phyloP scores from a whole-genome alignment of 2,113 vertebrate genomes.

The Condylura cristata region DNA sequence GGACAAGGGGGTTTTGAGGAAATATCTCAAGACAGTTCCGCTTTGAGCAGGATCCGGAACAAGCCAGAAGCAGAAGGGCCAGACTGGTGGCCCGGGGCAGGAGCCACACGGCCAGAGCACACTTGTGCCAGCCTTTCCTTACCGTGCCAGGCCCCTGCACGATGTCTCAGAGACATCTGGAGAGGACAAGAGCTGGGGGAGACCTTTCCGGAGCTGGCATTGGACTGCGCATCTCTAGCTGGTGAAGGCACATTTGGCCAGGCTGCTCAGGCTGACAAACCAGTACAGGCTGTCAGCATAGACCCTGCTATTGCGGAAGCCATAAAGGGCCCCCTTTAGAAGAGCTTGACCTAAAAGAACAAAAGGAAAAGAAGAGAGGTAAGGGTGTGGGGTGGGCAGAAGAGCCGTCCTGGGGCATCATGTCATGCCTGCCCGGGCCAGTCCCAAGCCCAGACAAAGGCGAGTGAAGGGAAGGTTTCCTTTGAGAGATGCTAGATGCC shows the following conservation, averaged over 20 bases:
- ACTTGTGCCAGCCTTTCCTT: background rate
- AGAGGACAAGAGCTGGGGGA: background rate
- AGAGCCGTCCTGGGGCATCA: background rate
- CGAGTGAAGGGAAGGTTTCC: constrained; percentile 42
- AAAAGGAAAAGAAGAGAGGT: background rate
- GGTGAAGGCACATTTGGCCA: background rate
- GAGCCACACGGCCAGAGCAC: background rate
- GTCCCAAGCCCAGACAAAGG: background rate
- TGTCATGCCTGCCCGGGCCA: background rate
- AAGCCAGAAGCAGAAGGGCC: constrained; percentile 11
- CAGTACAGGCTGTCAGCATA: background rate
- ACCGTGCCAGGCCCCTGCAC: too few species aligned
- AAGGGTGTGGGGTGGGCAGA: background rate
- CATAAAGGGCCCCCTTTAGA: background rate
- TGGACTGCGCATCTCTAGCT: background rate
- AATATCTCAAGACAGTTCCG: background rate
- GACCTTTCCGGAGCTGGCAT: too few species aligned
- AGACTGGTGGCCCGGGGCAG: background rate
- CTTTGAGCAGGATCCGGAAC: background rate
- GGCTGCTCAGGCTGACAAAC: background rate
- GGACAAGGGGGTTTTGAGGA: background rate
- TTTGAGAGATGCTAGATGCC: constrained; percentile 55
- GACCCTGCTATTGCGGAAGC: background rate
- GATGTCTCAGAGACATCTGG: background rate
- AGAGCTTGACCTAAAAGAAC: background rate